A percentile compares a stretch with the other conserved stretches of the same genome.
These are phyloP conservation scores for Alethe castanea DNA, from an alignment of 2,113 vertebrate genomes.

Conservation along the genomic window DNA sequence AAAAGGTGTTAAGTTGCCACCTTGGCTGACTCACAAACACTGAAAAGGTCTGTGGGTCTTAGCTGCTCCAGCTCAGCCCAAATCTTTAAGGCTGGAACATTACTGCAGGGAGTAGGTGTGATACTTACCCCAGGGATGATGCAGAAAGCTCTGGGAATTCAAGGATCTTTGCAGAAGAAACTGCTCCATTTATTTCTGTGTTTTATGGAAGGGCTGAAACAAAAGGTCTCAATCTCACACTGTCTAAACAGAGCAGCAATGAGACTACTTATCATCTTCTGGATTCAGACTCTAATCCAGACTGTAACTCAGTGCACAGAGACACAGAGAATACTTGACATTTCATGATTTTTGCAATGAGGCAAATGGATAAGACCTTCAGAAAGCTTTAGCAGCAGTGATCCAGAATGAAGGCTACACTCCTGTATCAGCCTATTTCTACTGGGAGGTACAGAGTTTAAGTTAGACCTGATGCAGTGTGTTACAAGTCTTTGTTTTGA, in stretches of 20 bases:
- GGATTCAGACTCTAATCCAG: neutral
- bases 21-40: neutral
- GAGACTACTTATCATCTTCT: neutral
- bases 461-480: neutral
- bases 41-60: neutral
- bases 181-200: neutral
- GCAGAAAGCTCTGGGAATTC: neutral
- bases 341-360: neutral
- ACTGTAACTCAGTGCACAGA: neutral
- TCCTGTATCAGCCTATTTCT: neutral
- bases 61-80: neutral
- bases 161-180: neutral
- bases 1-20: neutral
- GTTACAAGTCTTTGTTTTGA: neutral
- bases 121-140: neutral
- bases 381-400: neutral
- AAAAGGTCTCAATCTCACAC: neutral
- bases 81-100: neutral
- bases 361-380: neutral
- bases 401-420: neutral
- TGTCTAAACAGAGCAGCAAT: neutral
- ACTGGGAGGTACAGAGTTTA: neutral
- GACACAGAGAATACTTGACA: neutral
- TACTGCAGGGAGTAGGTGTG: neutral
- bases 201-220: neutral